phyloP scores from a whole-genome alignment of 2,888 invertebrate species.

The Tenodera sinensis region DNA sequence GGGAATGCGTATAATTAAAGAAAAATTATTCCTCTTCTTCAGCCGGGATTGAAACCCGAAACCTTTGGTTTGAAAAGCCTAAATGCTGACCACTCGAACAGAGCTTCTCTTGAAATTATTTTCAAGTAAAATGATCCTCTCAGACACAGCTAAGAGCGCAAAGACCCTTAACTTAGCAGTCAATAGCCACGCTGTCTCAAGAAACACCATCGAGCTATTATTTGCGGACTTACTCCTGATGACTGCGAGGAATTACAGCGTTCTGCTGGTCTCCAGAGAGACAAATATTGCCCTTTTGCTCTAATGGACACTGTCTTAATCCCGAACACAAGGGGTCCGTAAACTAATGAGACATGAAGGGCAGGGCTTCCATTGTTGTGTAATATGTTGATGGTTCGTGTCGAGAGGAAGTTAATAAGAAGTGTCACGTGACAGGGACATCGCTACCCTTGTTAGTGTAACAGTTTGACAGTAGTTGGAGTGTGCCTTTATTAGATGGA shows the following conservation, averaged over 20 bases:
- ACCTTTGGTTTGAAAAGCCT: no score
- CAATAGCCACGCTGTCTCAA: not conserved
- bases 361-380: not conserved
- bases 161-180: no score
- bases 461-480: not conserved
- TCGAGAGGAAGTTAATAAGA: not conserved
- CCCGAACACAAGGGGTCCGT: not conserved
- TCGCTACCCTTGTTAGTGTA: not conserved
- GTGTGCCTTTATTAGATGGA: not conserved
- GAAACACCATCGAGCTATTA: not conserved
- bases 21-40: no score
- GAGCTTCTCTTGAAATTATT: no score
- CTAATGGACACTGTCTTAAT: not conserved
- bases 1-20: no score
- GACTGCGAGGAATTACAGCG: not conserved
- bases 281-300: not conserved
- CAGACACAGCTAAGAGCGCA: no score
- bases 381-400: not conserved
- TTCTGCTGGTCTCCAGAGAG: not conserved
- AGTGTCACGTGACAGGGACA: not conserved
- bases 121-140: no score
- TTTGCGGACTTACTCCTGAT: not conserved
- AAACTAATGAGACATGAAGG: not conserved
- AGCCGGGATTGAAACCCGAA: no score
- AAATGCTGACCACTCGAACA: no score